phyloP scores from a whole-genome alignment of 92 coral and sea anemone species.

The Bergia sp. region DNA sequence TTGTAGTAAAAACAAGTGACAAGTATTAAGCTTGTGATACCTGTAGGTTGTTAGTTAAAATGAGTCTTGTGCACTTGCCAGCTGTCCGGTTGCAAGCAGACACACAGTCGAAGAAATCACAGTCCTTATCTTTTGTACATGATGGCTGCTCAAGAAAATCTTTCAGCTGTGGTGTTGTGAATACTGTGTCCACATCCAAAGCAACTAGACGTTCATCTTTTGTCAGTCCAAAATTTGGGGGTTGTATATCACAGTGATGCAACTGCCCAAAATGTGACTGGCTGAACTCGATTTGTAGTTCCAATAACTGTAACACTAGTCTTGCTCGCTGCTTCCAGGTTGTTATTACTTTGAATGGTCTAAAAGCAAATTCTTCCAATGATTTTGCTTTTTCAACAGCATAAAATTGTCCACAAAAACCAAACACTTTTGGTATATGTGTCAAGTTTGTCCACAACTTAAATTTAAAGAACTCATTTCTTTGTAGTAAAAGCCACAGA shows the following conservation, averaged over 20 bases:
- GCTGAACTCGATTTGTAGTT: slow-evolving; percentile 61
- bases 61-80: slow-evolving; percentile 63
- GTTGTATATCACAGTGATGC: slow-evolving; percentile 92
- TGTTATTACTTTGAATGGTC: slow-evolving; percentile 51
- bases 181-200: slow-evolving; percentile 83
- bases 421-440: slow-evolving; percentile 87
- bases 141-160: slow-evolving; percentile 74
- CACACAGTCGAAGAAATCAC: slow-evolving; percentile 91
- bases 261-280: slow-evolving; percentile 71
- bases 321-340: slow-evolving; percentile 79
- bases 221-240: slow-evolving; percentile 87
- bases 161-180: slow-evolving; percentile 61
- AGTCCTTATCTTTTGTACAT: slow-evolving; percentile 69
- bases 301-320: slow-evolving; percentile 68
- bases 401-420: slow-evolving; percentile 89
- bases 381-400: slow-evolving; percentile 80
- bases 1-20: no score
- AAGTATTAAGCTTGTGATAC: slow-evolving; percentile 34
- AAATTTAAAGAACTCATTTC: slow-evolving; percentile 81
- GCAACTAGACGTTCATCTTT: slow-evolving; percentile 66
- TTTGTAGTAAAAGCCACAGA: slow-evolving; percentile 79
- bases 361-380: slow-evolving; percentile 52
- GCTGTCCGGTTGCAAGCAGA: slow-evolving; percentile 67
- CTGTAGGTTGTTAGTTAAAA: slow-evolving; percentile 83
- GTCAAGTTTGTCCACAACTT: slow-evolving; percentile 74